Conservation (phyloP, 2,113 vertebrate genomes). For the Corydoras sp. region DNA sequence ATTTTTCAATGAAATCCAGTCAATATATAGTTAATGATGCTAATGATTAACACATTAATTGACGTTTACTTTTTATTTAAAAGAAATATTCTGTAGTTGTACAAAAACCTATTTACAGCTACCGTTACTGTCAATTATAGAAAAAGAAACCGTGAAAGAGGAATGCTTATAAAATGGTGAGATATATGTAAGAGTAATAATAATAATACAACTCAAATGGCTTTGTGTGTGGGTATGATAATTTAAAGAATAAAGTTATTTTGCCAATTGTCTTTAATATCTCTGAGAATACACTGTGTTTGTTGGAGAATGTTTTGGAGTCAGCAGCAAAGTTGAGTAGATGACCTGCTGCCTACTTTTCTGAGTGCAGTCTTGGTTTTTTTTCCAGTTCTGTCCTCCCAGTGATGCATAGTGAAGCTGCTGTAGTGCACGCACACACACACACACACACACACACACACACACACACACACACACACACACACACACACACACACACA, state of each 20-base stretch:
- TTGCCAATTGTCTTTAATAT: too few relatives aligned
- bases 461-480: background rate
- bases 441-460: background rate
- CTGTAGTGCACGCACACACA: constrained; percentile 2
- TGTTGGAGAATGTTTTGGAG: constrained; percentile 4
- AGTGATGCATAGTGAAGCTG: constrained; percentile 31
- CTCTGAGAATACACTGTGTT: background rate
- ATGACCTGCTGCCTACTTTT: constrained; percentile 31
- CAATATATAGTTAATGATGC: too few relatives aligned
- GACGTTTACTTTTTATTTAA: too few relatives aligned
- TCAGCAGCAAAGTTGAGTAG: constrained; percentile 32
- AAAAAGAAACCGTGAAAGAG: too few relatives aligned
- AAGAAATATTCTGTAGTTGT: too few relatives aligned
- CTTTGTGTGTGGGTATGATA: background rate
- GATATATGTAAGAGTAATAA: too few relatives aligned
- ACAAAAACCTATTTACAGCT: too few relatives aligned
- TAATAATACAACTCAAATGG: background rate
- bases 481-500: background rate
- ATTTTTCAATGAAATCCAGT: too few relatives aligned
- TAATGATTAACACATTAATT: too few relatives aligned
- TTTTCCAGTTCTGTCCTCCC: constrained; percentile 23
- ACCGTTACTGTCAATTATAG: too few relatives aligned
- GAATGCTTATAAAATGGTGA: too few relatives aligned
- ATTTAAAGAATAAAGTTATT: too few relatives aligned
- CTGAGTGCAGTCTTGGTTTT: constrained; percentile 1